Evolutionary conservation across 2,888 invertebrate genomes (phyloP).

Genomic region (Formica aserva): DNA sequence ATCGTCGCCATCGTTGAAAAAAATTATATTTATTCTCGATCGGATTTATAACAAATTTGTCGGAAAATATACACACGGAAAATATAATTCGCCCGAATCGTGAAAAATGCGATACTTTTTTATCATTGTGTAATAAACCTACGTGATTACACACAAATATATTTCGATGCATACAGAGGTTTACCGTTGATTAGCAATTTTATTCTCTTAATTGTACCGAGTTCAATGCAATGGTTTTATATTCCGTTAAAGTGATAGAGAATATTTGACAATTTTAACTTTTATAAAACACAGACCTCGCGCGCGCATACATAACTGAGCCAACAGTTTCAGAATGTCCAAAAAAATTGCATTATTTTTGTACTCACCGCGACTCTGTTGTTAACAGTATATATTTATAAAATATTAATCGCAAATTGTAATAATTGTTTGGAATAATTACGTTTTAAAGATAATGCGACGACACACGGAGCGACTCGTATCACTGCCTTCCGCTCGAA

Average conservation of each 20-base stretch:
- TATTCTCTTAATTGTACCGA: conserved; percentile 15
- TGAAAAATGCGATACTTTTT: conserved; percentile 29
- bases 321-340: not conserved
- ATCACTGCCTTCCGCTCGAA: too few species aligned
- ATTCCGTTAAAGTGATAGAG: not conserved
- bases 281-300: not conserved
- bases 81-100: conserved; percentile 9
- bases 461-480: too few species aligned
- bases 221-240: conserved; percentile 6
- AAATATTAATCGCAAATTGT: too few species aligned
- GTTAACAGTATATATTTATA: too few species aligned
- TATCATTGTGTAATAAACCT: not conserved
- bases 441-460: too few species aligned
- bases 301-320: not conserved
- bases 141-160: conserved; percentile 10
- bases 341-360: not conserved
- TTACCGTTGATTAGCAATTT: conserved; percentile 16
- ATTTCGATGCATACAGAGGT: not conserved
- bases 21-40: conserved; percentile 17
- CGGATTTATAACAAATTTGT: not conserved
- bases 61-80: not conserved
- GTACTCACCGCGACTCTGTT: too few species aligned
- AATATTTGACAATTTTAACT: conserved; percentile 21
- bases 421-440: too few species aligned
- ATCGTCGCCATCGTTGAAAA: not conserved